Conservation (phyloP, 30 jellyfish, hydroid and myxozoan species). For the Hydractinia symbiolongicarpus region DNA sequence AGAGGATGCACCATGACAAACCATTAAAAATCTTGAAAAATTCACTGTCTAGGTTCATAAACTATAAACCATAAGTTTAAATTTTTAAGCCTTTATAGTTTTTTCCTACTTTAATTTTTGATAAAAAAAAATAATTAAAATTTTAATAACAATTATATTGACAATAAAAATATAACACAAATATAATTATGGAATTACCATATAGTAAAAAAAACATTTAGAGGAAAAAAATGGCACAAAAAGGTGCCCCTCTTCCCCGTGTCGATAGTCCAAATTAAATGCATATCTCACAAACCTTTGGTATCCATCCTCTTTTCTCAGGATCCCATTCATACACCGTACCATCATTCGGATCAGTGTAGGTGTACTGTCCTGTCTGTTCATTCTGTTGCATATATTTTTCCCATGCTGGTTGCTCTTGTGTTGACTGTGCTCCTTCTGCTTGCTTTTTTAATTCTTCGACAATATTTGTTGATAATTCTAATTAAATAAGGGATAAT, state of each 20-base stretch:
- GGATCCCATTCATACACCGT: conserved; percentile 98
- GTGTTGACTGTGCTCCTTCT: neutral
- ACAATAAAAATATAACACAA: neutral
- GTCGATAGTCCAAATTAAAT: neutral
- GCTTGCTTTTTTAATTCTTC: conserved; percentile 37
- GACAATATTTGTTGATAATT: neutral
- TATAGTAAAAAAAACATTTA: too few relatives aligned
- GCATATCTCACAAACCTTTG: conserved; percentile 56
- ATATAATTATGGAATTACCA: neutral
- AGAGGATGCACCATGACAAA: too few relatives aligned
- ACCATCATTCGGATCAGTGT: conserved; percentile 97
- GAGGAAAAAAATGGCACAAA: too few relatives aligned
- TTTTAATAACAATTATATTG: too few relatives aligned
- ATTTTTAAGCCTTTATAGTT: too few relatives aligned
- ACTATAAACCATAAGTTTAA: too few relatives aligned
- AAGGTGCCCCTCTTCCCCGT: neutral
- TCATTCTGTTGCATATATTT: conserved; percentile 22
- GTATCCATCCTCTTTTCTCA: conserved; percentile 98
- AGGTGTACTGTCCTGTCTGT: conserved; percentile 43
- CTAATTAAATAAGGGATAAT: neutral
- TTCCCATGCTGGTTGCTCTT: conserved; percentile 35
- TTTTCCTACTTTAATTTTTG: too few relatives aligned
- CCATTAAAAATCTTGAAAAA: too few relatives aligned
- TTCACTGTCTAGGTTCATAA: too few relatives aligned
- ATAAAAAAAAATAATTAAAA: too few relatives aligned